Evolutionary conservation across 64 coral and sea anemone genomes (phyloP).

Genomic region (Montipora foliosa): DNA sequence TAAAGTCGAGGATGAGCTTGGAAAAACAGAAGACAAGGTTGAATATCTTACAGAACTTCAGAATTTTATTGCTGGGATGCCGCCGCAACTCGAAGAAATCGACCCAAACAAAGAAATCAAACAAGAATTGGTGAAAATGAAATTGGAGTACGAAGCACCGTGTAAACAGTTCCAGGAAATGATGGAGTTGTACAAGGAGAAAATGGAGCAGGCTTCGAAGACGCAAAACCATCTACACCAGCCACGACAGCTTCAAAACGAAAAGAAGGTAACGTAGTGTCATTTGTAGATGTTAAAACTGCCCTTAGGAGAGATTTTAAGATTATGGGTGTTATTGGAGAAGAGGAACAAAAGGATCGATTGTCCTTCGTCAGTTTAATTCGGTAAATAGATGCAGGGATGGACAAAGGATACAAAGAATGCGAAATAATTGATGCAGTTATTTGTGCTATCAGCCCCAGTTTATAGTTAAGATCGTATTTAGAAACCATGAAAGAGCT

Average conservation of each 20-base stretch:
- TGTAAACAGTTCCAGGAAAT: neutral
- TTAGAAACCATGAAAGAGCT: slow-evolving; percentile 32
- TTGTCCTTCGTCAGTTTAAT: slow-evolving; percentile 63
- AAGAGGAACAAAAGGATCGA: slow-evolving; percentile 46
- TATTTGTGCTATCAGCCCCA: slow-evolving; percentile 41
- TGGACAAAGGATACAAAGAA: slow-evolving; percentile 58
- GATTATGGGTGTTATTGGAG: slow-evolving; percentile 17
- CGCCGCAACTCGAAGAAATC: neutral
- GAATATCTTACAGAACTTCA: neutral
- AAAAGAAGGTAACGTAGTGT: neutral
- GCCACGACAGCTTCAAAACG: neutral
- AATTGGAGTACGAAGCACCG: neutral
- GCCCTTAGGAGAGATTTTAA: slow-evolving; percentile 48
- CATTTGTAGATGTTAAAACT: slow-evolving; percentile 10
- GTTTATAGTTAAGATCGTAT: neutral
- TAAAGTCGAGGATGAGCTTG: neutral
- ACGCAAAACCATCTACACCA: neutral
- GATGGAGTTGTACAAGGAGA: neutral
- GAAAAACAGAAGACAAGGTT: neutral
- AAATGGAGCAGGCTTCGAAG: neutral
- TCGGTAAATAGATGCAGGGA: slow-evolving; percentile 57
- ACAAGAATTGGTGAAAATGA: neutral
- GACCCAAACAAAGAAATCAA: neutral
- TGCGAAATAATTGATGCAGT: slow-evolving; percentile 61
- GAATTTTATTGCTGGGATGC: slow-evolving; percentile 8